Base-by-base conservation (phyloP, 2,113 vertebrate genomes). In the Sturnus vulgaris region DNA sequence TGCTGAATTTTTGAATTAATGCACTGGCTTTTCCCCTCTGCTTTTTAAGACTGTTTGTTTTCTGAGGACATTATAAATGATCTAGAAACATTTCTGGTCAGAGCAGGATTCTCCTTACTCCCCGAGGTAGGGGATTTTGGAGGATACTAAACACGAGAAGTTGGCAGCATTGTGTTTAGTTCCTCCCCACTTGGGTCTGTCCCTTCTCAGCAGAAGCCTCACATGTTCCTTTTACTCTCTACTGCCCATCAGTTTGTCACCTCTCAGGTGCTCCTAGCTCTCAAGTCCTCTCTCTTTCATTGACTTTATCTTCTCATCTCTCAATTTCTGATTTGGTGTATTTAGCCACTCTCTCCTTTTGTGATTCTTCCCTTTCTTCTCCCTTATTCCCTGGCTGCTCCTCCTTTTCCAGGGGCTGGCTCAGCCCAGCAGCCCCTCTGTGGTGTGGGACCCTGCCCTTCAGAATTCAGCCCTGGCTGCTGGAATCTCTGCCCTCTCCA, bases 221-320 rank as follows among this genome's bases (percentile, higher is more conserved):
- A 0, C 0, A 0, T 7, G 11, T 57, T 27, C 25, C 30, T 83
- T 73, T 53, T 72, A 23, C 10, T 66, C 12, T 49, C 28, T 40
- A 3, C 50, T 52, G 31, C 53, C 30, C n/a, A 13, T 56, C 39
- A 31, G 25, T 47, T 87, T 84, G 68, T 44, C 7, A 42, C 11
- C 37, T 78, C 24, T 71, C 15, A 42, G 11, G 8, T 75, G 25
- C 33, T 70, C 21, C 35, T 31, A 39, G 12, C 15, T 91, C 50
- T 83, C 8, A 53, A 17, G 7, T 69, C 27, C 6, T 86, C 4
- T 37, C 14, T 50, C 35, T 81, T 70, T 39, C 15, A 15, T n/a
- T 53, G 47, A 47, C 46, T 83, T 83, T 0, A 30, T 57, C 40
- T 53, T 66, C 69, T 71, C 13, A 27, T n/a, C 24, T 81, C 59